Conservation (phyloP, 2,113 vertebrate genomes). For the Mirza zaza region DNA sequence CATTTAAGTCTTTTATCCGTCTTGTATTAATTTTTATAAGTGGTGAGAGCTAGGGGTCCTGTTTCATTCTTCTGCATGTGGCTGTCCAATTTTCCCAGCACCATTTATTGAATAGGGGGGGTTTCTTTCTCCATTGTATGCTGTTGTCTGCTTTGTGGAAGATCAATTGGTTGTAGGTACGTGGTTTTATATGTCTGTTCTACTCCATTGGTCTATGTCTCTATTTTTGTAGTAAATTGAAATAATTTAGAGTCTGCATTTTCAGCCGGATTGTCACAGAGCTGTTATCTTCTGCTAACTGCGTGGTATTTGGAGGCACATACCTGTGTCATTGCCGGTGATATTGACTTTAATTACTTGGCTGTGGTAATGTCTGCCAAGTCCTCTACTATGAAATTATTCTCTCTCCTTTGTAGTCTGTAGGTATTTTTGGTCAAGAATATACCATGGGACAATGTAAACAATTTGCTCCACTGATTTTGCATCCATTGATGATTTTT, state of each 20-base stretch:
- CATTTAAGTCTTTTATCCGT: too few relatives aligned
- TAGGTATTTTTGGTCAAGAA: neutral
- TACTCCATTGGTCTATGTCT: too few relatives aligned
- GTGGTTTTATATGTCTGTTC: too few relatives aligned
- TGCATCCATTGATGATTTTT: neutral
- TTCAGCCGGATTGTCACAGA: neutral
- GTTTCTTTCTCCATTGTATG: too few relatives aligned
- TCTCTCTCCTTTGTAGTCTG: neutral
- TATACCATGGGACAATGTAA: neutral
- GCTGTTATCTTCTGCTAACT: neutral
- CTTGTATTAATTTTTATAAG: too few relatives aligned
- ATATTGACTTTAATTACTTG: neutral
- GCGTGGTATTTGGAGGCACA: neutral
- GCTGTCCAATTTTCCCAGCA: too few relatives aligned
- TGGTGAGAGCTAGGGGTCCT: too few relatives aligned
- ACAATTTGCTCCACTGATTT: neutral
- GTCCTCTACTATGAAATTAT: neutral
- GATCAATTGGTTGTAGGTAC: too few relatives aligned
- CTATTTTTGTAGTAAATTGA: neutral
- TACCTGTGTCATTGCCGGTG: neutral
- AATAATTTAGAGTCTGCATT: neutral
- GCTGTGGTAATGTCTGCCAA: neutral
- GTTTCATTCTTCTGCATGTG: too few relatives aligned
- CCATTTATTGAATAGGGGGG: too few relatives aligned
- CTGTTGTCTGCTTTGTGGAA: too few relatives aligned